Percentiles rank a stretch among this genome's conserved stretches.
These are phyloP conservation scores for Harmothoe impar DNA, from an alignment of 2,888 invertebrate genomes.

Conservation along the genomic window DNA sequence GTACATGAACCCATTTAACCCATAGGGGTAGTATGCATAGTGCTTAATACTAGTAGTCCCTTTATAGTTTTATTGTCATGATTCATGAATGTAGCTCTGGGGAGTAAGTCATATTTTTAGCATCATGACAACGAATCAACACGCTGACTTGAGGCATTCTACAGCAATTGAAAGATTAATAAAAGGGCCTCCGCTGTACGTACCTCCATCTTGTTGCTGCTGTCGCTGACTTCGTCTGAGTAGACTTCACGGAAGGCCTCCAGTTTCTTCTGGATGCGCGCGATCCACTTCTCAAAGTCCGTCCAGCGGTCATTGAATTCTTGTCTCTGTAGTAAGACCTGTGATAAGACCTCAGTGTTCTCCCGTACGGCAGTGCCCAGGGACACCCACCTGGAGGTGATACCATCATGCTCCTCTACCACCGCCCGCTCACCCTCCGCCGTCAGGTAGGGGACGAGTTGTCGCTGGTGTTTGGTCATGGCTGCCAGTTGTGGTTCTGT, in stretches of 20 bases:
- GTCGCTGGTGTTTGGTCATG: conserved; percentile 76
- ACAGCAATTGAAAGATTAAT: too few relatives aligned
- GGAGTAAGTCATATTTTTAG: too few relatives aligned
- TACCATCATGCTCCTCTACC: conserved; percentile 90
- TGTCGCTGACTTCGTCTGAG: conserved; percentile 92
- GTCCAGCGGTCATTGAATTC: conserved; percentile 90
- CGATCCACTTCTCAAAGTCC: conserved; percentile 90
- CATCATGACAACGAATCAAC: too few relatives aligned
- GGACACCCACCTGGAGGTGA: conserved; percentile 92
- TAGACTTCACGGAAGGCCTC: conserved; percentile 91
- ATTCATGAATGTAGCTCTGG: too few relatives aligned
- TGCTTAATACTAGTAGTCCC: too few relatives aligned
- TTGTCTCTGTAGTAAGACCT: conserved; percentile 75
- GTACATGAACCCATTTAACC: too few relatives aligned
- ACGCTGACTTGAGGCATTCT: too few relatives aligned
- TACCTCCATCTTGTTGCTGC: conserved; percentile 90
- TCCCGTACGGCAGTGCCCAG: conserved; percentile 88
- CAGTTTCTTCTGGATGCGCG: conserved; percentile 84
- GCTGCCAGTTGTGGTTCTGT: conserved; percentile 75
- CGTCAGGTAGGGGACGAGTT: conserved; percentile 77
- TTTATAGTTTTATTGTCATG: too few relatives aligned
- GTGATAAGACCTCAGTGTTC: conserved; percentile 85
- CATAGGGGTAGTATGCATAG: too few relatives aligned
- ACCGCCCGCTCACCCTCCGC: conserved; percentile 76
- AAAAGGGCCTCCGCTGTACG: conserved; percentile 19